Evolutionary conservation across 2,888 invertebrate genomes (phyloP).

Genomic region (Terebella lapidaria): DNA sequence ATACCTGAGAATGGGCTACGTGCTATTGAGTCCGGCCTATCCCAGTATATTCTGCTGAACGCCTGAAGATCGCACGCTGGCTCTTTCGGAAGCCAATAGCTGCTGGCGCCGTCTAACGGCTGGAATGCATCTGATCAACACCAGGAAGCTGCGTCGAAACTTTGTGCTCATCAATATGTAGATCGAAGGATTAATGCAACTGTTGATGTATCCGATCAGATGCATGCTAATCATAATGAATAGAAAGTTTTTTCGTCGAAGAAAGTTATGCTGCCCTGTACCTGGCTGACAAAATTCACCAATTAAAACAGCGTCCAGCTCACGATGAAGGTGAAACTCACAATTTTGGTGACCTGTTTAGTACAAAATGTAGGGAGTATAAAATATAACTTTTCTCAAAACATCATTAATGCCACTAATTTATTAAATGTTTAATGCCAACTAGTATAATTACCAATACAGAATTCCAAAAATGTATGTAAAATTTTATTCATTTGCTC

Average conservation of each 20-base stretch:
- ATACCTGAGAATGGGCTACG: too few relatives aligned
- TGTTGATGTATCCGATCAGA: slow-evolving; percentile 54
- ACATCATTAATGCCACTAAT: too few relatives aligned
- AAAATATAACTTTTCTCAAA: too few relatives aligned
- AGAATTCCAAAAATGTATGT: too few relatives aligned
- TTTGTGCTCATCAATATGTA: slow-evolving; percentile 55
- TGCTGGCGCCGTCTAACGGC: neutral
- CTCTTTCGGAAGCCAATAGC: neutral
- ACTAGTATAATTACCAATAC: too few relatives aligned
- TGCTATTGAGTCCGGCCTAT: too few relatives aligned
- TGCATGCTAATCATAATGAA: slow-evolving; percentile 56
- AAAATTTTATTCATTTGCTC: too few relatives aligned
- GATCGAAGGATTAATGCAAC: slow-evolving; percentile 55
- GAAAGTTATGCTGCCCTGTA: slow-evolving; percentile 44
- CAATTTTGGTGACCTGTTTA: slow-evolving; percentile 55
- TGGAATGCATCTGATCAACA: neutral
- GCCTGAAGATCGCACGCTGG: neutral
- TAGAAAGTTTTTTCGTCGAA: slow-evolving; percentile 50
- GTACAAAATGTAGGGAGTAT: neutral
- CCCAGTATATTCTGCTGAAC: too few relatives aligned
- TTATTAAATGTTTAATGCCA: too few relatives aligned
- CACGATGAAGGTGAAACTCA: slow-evolving; percentile 53
- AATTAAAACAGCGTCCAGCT: slow-evolving; percentile 56
- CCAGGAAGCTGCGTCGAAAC: slow-evolving; percentile 49
- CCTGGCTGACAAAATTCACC: slow-evolving; percentile 53